These are phyloP conservation scores for Akabosia matsudoensis DNA, from an alignment of 1,140 invertebrate species.

Conservation along the genomic window DNA sequence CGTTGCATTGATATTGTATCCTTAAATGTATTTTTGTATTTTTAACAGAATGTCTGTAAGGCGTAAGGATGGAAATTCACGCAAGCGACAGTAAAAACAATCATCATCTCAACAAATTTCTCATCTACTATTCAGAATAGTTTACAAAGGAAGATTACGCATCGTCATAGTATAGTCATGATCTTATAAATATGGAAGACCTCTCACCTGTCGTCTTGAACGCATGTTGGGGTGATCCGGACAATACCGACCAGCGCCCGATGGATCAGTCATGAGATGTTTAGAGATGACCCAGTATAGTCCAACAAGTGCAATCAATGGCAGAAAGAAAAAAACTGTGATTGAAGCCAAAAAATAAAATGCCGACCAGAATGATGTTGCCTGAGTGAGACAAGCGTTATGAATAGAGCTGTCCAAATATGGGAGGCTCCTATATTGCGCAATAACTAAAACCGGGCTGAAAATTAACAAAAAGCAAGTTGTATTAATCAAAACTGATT, in stretches of 20 bases:
- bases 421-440: conserved; percentile 60
- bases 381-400: conserved; percentile 70
- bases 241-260: conserved; percentile 34
- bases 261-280: conserved; percentile 72
- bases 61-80: too few species aligned
- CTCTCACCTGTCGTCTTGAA: conserved; percentile 46
- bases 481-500: conserved; percentile 12
- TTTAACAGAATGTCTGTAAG: too few species aligned
- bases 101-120: too few species aligned
- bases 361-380: conserved; percentile 67
- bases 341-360: conserved; percentile 75
- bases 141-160: too few species aligned
- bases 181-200: neutral
- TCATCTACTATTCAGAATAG: too few species aligned
- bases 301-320: conserved; percentile 71
- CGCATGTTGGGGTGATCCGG: conserved; percentile 47
- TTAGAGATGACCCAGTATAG: conserved; percentile 79
- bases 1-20: too few species aligned
- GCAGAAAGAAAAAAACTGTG: conserved; percentile 76
- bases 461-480: conserved; percentile 46
- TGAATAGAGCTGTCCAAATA: conserved; percentile 68
- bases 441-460: conserved; percentile 76
- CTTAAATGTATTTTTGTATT: too few species aligned
- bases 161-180: too few species aligned
- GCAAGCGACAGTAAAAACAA: too few species aligned